phyloP scores from a whole-genome alignment of 2,797 vertebrate species.

The Clarias platycephalus region DNA sequence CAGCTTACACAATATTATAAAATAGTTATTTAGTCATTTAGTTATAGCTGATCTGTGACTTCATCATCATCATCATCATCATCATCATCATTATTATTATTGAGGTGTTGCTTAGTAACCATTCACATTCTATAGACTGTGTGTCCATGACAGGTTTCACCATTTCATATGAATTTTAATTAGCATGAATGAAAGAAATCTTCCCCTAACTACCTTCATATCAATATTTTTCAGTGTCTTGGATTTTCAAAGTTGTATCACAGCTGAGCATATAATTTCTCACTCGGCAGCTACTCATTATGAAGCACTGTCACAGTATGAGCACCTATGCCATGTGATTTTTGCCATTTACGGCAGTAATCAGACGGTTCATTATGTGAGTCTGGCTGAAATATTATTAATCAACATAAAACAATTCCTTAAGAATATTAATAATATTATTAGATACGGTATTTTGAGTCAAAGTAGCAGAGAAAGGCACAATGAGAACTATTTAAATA shows the following conservation, averaged over 20 bases:
- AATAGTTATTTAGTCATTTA: not conserved
- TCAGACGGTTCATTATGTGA: not conserved
- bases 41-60: not conserved
- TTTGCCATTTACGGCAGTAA: not conserved
- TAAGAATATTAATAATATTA: not conserved
- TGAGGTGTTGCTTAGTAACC: not conserved
- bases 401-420: not conserved
- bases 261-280: constrained; percentile 4
- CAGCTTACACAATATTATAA: not conserved
- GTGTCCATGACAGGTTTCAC: not conserved
- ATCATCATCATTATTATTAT: too few relatives aligned
- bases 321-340: not conserved
- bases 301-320: constrained; percentile 6
- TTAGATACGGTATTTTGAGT: not conserved
- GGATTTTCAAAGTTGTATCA: not conserved
- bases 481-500: not conserved
- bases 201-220: not conserved
- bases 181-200: not conserved
- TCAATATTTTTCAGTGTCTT: not conserved
- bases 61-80: not conserved
- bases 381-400: not conserved
- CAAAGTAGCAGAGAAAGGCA: not conserved
- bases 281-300: constrained; percentile 8
- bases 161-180: not conserved
- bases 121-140: not conserved